Conservation (phyloP, 1,140 invertebrate species). For the Euwallacea similis region DNA sequence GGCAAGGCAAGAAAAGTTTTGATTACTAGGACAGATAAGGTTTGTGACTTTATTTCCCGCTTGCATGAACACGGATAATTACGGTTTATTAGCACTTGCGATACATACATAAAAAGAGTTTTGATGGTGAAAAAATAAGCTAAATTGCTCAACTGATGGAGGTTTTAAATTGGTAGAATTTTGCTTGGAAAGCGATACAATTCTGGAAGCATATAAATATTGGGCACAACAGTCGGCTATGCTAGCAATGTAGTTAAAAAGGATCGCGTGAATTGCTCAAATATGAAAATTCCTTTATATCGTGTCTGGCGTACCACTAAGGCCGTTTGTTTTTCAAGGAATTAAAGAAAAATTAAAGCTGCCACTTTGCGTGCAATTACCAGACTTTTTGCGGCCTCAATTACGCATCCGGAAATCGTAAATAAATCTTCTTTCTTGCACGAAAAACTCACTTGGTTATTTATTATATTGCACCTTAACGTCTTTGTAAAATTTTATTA, state of each 20-base stretch:
- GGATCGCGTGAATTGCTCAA: conserved; percentile 29
- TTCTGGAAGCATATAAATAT: conserved; percentile 10
- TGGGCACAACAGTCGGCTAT: conserved; percentile 18
- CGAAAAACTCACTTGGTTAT: conserved; percentile 29
- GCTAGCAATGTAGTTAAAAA: conserved; percentile 33
- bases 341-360: conserved; percentile 42
- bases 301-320: conserved; percentile 25
- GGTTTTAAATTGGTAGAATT: no score
- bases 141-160: not conserved
- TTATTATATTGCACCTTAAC: conserved; percentile 36
- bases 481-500: conserved; percentile 33
- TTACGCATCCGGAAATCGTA: conserved; percentile 43
- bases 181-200: not conserved
- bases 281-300: conserved; percentile 34
- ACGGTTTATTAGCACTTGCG: conserved; percentile 22
- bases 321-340: conserved; percentile 40
- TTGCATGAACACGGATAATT: conserved; percentile 22
- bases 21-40: conserved; percentile 26
- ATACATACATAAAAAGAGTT: not conserved
- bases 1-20: conserved; percentile 21
- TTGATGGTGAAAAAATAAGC: no score
- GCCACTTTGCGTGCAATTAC: conserved; percentile 42
- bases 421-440: conserved; percentile 40
- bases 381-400: conserved; percentile 44
- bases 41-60: conserved; percentile 24